These are phyloP conservation scores for Aplidium turbinatum DNA, from an alignment of 23 tunicate genomes.

Conservation along the genomic window DNA sequence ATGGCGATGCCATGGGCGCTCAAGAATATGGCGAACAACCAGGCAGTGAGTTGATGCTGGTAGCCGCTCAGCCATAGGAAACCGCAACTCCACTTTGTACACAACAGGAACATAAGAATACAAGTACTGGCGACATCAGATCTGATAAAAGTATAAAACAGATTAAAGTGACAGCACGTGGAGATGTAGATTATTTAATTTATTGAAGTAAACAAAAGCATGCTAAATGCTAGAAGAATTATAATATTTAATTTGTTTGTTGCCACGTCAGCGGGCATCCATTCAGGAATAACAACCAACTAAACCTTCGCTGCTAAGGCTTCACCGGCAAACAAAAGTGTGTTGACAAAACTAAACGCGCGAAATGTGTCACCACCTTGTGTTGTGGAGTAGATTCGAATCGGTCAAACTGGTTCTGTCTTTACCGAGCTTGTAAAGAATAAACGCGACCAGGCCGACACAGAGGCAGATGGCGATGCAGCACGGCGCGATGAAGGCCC, in stretches of 20 bases:
- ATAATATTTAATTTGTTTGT: background rate
- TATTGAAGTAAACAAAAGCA: background rate
- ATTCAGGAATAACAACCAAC: background rate
- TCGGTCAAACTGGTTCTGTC: slow-evolving; percentile 38
- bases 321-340: too few species aligned
- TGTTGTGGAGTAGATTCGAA: background rate
- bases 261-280: background rate
- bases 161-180: too few species aligned
- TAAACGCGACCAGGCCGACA: slow-evolving; percentile 32
- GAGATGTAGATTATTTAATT: too few species aligned
- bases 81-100: slow-evolving; percentile 78
- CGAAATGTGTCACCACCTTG: too few species aligned
- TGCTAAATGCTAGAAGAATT: background rate
- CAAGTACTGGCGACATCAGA: slow-evolving; percentile 49
- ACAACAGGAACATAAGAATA: slow-evolving; percentile 47
- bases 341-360: too few species aligned
- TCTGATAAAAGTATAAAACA: slow-evolving; percentile 50
- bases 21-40: slow-evolving; percentile 55
- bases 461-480: slow-evolving; percentile 37
- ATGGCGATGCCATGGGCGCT: slow-evolving; percentile 55
- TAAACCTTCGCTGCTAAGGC: too few species aligned
- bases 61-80: slow-evolving; percentile 69
- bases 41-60: slow-evolving; percentile 51
- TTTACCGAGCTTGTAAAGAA: slow-evolving; percentile 39
- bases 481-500: slow-evolving; percentile 79